Conservation (phyloP, 2,888 invertebrate species). For the Euzophera pinguis region DNA sequence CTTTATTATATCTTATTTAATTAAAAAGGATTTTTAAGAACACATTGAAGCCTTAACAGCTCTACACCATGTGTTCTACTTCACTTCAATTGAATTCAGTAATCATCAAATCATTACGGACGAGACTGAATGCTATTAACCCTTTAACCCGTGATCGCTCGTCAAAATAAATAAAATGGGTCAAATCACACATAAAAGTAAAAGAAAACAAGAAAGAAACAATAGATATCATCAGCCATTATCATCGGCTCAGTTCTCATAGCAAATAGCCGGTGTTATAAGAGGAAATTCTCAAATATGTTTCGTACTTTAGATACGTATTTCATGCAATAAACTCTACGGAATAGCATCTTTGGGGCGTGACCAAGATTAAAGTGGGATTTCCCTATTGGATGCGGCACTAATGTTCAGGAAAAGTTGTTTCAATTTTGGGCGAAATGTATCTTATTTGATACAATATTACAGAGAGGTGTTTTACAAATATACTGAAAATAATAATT, state of each 20-base stretch:
- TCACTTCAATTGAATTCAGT: too few species aligned
- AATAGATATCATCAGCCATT: slow-evolving; percentile 25
- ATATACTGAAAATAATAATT: too few species aligned
- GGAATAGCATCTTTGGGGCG: slow-evolving; percentile 44
- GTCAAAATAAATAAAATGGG: too few species aligned
- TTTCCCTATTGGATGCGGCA: slow-evolving; percentile 29
- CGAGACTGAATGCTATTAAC: too few species aligned
- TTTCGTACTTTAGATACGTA: slow-evolving; percentile 46
- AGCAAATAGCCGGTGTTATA: slow-evolving; percentile 36
- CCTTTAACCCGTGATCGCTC: too few species aligned
- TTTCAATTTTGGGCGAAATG: background rate
- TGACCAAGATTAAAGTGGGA: slow-evolving; percentile 19
- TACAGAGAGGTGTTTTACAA: too few species aligned
- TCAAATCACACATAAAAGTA: too few species aligned
- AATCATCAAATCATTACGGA: too few species aligned
- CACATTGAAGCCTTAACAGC: too few species aligned
- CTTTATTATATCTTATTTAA: too few species aligned
- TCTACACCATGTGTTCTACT: too few species aligned
- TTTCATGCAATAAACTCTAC: slow-evolving; percentile 55
- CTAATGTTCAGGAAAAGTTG: background rate
- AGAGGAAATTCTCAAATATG: slow-evolving; percentile 49
- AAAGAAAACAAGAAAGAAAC: background rate
- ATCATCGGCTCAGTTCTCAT: slow-evolving; percentile 37
- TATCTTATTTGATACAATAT: background rate
- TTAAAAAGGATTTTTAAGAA: too few species aligned